phyloP scores from a whole-genome alignment of 2,797 vertebrate genomes.

The Spinus olivaceus region DNA sequence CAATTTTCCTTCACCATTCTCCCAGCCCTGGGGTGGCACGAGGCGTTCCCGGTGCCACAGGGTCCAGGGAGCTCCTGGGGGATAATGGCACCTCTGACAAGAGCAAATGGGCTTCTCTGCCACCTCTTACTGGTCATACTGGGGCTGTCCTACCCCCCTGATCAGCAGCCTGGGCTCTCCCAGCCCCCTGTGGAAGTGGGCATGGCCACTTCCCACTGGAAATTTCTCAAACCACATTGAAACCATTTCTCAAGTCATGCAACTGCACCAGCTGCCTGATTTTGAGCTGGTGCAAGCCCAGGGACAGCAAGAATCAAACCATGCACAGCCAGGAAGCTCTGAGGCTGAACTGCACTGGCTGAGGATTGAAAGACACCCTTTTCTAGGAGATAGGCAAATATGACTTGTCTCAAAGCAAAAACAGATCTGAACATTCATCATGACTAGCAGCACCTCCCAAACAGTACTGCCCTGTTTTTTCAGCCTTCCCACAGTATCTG shows the following conservation, averaged over 20 bases:
- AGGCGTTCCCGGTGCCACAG: fast-evolving
- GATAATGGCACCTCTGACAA: background rate
- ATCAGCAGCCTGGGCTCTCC: background rate
- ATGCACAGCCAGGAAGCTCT: background rate
- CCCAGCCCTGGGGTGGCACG: fast-evolving
- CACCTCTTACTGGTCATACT: background rate
- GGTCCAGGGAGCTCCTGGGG: background rate
- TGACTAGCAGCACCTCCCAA: background rate
- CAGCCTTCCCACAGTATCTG: slow-evolving; percentile 1
- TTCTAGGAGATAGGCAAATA: background rate
- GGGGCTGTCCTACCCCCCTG: background rate
- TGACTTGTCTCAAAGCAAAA: background rate
- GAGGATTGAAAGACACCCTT: background rate
- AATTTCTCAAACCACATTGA: background rate
- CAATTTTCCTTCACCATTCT: background rate
- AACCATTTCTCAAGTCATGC: background rate
- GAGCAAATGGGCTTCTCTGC: background rate
- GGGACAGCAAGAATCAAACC: background rate
- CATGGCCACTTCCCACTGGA: background rate
- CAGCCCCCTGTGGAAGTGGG: background rate
- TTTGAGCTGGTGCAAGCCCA: background rate
- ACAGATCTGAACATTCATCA: background rate
- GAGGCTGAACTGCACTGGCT: background rate
- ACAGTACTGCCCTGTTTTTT: background rate
- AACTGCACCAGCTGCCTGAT: fast-evolving